Evolutionary conservation across 2,888 invertebrate species (phyloP).

Genomic region (Coremacera marginata): DNA sequence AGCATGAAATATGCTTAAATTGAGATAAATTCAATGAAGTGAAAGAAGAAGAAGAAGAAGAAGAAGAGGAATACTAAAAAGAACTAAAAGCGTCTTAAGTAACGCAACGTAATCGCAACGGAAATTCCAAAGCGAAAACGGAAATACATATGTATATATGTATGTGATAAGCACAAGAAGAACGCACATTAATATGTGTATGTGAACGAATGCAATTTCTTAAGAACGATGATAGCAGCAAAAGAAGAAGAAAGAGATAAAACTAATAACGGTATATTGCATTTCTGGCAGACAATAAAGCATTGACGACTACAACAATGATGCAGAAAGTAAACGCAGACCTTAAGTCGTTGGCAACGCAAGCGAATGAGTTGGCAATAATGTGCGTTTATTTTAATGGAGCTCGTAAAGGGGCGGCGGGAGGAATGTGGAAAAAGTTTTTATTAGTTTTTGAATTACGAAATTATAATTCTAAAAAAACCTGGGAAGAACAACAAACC

Average conservation of each 20-base stretch:
- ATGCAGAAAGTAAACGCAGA: too few relatives aligned
- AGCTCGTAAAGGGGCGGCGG: too few relatives aligned
- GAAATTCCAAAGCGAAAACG: slow-evolving; percentile 7
- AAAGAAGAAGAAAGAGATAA: neutral
- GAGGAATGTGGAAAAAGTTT: too few relatives aligned
- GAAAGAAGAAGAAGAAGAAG: neutral
- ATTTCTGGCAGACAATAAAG: too few relatives aligned
- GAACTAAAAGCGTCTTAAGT: neutral
- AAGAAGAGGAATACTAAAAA: neutral
- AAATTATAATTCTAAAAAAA: too few relatives aligned
- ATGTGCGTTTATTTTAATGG: too few relatives aligned
- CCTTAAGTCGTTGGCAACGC: too few relatives aligned
- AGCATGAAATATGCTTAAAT: slow-evolving; percentile 13
- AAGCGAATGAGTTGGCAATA: too few relatives aligned
- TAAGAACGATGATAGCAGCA: neutral
- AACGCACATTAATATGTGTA: neutral
- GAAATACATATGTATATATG: slow-evolving; percentile 8
- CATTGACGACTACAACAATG: too few relatives aligned
- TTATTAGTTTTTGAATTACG: too few relatives aligned
- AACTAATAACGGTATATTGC: too few relatives aligned
- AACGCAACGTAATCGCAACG: slow-evolving; percentile 4
- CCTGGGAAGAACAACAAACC: too few relatives aligned
- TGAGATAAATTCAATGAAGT: slow-evolving; percentile 25
- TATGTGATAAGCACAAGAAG: neutral
- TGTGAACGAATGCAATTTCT: neutral